phyloP scores from a whole-genome alignment of 2,113 vertebrate species.

The Carassius carassius region DNA sequence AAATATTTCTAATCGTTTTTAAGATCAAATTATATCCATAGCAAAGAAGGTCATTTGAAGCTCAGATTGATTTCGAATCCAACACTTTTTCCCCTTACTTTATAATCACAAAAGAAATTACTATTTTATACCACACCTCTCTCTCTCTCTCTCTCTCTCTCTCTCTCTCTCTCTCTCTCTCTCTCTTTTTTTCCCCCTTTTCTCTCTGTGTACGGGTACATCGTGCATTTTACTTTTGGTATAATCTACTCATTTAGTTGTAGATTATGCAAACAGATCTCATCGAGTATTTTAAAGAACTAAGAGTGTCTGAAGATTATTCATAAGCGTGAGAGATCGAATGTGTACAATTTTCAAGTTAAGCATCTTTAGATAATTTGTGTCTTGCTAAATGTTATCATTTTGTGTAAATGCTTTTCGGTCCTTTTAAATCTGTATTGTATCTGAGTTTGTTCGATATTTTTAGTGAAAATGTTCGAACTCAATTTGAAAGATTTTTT shows the following conservation, averaged over 20 bases:
- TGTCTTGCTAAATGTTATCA: constrained; percentile 42
- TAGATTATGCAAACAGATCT: not conserved
- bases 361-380: constrained; percentile 30
- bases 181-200: not conserved
- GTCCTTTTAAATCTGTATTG: constrained; percentile 34
- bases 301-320: constrained; percentile 18
- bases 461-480: constrained; percentile 25
- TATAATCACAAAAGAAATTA: not conserved
- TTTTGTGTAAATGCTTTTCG: constrained; percentile 20
- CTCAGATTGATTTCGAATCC: not conserved
- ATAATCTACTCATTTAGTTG: constrained; percentile 13
- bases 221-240: not conserved
- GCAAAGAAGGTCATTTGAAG: not conserved
- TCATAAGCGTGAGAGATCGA: not conserved
- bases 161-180: not conserved
- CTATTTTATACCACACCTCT: not conserved
- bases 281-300: not conserved
- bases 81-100: not conserved
- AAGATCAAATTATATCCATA: constrained; percentile 11
- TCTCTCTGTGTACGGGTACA: not conserved
- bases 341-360: constrained; percentile 13
- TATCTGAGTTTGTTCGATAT: constrained; percentile 40
- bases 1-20: constrained; percentile 31
- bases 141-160: not conserved
- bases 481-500: constrained; percentile 27